Percentiles rank a stretch among this genome's conserved stretches.
phyloP scores from a whole-genome alignment of 2,888 invertebrate species.

The Bugula neritina region DNA sequence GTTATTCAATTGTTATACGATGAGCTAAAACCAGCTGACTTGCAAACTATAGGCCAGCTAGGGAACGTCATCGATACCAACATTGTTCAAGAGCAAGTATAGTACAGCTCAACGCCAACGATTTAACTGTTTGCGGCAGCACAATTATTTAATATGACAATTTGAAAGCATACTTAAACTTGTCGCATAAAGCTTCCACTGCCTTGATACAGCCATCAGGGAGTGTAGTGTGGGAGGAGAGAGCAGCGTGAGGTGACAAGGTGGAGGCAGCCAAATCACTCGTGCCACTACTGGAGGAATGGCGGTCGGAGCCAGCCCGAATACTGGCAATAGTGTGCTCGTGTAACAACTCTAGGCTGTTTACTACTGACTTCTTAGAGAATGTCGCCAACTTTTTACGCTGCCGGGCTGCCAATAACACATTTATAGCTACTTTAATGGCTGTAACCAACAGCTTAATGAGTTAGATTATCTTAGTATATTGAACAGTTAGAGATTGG shows the following conservation, averaged over 20 bases:
- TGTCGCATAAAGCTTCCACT: conserved; percentile 15
- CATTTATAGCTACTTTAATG: too few species aligned
- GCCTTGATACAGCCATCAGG: conserved; percentile 23
- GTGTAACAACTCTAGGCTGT: conserved; percentile 24
- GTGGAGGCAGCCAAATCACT: neutral
- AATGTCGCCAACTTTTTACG: neutral
- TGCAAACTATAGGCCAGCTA: neutral
- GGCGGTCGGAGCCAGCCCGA: neutral
- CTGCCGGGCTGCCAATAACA: conserved; percentile 7
- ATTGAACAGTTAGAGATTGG: too few species aligned
- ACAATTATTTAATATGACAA: too few species aligned
- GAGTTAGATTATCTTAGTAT: too few species aligned
- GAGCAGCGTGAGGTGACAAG: too few species aligned
- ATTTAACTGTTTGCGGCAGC: too few species aligned
- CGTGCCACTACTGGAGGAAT: neutral
- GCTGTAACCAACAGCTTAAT: too few species aligned
- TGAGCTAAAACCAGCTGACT: conserved; percentile 23
- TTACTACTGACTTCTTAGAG: neutral
- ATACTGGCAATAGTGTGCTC: conserved; percentile 24
- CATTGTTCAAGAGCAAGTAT: neutral
- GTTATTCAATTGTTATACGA: conserved; percentile 1
- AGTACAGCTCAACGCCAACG: too few species aligned
- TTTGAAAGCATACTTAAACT: conserved; percentile 21
- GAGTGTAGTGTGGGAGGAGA: neutral
- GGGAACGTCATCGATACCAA: conserved; percentile 23